Percentiles rank a stretch among this genome's conserved stretches.
These are phyloP conservation scores for Cyanistes caeruleus DNA, from an alignment of 2,113 vertebrate species.

Conservation along the genomic window DNA sequence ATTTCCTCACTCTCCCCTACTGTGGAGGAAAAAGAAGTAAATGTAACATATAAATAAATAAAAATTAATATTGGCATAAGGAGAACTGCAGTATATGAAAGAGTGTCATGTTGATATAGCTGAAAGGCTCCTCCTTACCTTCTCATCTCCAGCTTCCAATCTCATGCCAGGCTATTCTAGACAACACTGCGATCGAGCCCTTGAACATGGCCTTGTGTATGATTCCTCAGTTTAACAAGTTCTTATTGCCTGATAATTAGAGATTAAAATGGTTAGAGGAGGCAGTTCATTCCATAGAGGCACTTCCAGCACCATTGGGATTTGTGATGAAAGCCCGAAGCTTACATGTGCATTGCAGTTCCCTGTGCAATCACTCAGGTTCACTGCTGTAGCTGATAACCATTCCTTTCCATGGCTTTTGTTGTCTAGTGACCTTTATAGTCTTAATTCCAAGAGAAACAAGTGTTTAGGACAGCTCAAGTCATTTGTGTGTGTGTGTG, in stretches of 20 bases:
- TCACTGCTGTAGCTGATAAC: background rate
- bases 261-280: background rate
- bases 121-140: background rate
- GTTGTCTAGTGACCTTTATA: background rate
- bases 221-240: background rate
- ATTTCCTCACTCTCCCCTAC: background rate
- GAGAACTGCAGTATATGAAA: background rate
- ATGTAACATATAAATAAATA: background rate
- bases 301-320: accelerated
- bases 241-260: background rate
- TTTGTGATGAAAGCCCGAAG: background rate
- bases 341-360: background rate
- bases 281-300: background rate
- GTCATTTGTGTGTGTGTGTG: background rate
- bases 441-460: background rate
- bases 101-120: background rate
- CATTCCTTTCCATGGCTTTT: background rate
- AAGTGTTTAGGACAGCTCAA: background rate
- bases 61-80: background rate
- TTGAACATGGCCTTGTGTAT: background rate
- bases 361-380: accelerated
- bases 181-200: accelerated
- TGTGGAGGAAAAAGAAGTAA: background rate
- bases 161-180: background rate
- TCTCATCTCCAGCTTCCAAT: background rate